A percentile compares a stretch with the other conserved stretches of the same genome.
phyloP scores from a whole-genome alignment of 2,113 vertebrate genomes.

The Oxyura jamaicensis region DNA sequence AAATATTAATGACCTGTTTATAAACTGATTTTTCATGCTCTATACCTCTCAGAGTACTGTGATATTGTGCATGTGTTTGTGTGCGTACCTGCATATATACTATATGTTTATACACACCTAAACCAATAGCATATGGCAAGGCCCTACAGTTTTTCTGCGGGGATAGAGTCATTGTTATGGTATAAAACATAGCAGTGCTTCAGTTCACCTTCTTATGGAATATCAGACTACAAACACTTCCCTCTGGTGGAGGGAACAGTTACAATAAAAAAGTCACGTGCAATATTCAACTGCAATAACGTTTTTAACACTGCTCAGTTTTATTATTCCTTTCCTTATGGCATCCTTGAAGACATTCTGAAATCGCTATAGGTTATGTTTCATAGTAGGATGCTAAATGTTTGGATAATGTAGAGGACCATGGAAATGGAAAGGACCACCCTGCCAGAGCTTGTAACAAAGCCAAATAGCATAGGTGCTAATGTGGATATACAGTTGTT shows the following conservation, averaged over 20 bases:
- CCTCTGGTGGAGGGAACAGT: constrained; percentile 5
- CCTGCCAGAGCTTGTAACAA: neutral
- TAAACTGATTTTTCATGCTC: neutral
- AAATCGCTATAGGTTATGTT: neutral
- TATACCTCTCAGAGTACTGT: neutral
- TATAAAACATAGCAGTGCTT: neutral
- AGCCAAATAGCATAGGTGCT: neutral
- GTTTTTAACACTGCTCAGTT: neutral
- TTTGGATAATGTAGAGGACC: neutral
- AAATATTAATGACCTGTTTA: neutral
- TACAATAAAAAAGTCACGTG: neutral
- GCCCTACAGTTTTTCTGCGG: neutral
- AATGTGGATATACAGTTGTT: neutral
- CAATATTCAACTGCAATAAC: neutral
- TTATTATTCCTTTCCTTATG: neutral
- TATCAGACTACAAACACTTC: neutral
- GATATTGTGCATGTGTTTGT: neutral
- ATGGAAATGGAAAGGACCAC: neutral
- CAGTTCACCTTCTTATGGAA: neutral
- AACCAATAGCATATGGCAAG: neutral
- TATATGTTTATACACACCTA: neutral
- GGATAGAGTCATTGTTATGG: neutral
- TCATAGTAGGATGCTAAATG: neutral
- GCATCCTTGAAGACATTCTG: neutral
- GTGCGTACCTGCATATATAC: neutral